Base-by-base conservation (phyloP, 2,797 vertebrate genomes). In the Anolis apletophallus region DNA sequence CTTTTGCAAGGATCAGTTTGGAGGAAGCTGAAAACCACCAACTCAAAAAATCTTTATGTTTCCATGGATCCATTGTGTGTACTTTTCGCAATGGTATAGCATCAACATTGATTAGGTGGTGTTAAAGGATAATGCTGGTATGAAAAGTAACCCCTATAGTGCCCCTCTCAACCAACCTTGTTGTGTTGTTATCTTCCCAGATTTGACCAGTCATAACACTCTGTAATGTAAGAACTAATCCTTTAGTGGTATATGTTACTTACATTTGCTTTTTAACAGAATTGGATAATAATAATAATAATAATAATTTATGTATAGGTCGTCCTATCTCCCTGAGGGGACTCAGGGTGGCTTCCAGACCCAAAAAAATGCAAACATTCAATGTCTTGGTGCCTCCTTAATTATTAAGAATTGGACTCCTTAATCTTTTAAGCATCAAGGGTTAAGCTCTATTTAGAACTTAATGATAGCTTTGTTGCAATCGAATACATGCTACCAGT, bases 1-100 rank as follows among this genome's bases (percentile, higher is more conserved):
- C 92, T 90, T 94, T 84, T 90, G 80, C 75, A 72, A 86, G 93
- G 95, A 91, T 86, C 92, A 91, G 76, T 88, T 40, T 34, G 73
- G 91, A 94, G 73, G 92, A 94, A 94, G 88, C 81, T 89, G 92
- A 90, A 94, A 89, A 1, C 26, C 17, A 59, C 17, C 57, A 59
- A 59, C 68, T 69, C n/a, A 69, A 32, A 69, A 29, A 14, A 69
- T 16, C 16, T 69, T 4, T 13, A 7, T 69, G 32, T 17, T 69
- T 32, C 17, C 3, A 12, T 29, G 3, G 16, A 23, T 52, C 40
- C n/a, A 79, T 81, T 32, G 5, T 3, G n/a, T 68, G 59, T 11
- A 12, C 9, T n/a, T 52, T 3, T 54, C 29, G 12, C 12, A 67
- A 29, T 40, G 26, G 46, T 54, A n/a, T 14, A 67, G 5, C n/a